Evolutionary conservation across 2,113 vertebrate species (phyloP).

Genomic region (Tupaia chinensis): DNA sequence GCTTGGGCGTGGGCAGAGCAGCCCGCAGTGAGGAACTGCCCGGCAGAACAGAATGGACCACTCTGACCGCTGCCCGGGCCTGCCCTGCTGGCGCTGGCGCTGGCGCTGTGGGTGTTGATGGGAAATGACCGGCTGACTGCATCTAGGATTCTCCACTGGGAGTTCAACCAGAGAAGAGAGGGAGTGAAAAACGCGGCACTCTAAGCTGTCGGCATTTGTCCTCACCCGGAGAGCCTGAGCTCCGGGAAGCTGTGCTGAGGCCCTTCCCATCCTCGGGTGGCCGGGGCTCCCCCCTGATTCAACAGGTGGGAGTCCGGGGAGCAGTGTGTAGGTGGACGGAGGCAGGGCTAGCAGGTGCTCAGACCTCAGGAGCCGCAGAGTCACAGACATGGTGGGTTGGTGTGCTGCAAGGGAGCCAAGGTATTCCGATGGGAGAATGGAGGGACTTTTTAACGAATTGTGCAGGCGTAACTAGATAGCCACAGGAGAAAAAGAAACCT

Average conservation of each 20-base stretch:
- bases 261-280: neutral
- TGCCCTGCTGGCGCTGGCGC: neutral
- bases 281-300: neutral
- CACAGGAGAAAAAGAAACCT: rapidly evolving
- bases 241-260: neutral
- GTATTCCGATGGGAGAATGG: rapidly evolving
- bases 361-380: neutral
- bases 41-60: neutral
- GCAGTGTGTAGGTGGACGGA: too few species aligned
- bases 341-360: rapidly evolving
- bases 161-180: neutral
- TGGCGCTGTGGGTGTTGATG: neutral
- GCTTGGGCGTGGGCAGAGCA: neutral
- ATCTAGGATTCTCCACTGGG: neutral
- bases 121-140: neutral
- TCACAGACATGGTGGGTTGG: rapidly evolving
- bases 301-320: neutral
- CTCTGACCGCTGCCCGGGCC: neutral
- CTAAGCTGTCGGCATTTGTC: neutral
- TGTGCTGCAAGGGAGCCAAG: neutral
- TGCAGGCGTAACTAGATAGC: neutral
- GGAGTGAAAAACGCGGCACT: neutral
- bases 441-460: neutral
- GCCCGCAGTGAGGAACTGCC: neutral
- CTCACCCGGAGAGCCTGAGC: neutral